Evolutionary conservation across 2,888 invertebrate genomes (phyloP), one percentile per base, ranked within the genome.

Genomic region (Autographa pulchrina): DNA sequence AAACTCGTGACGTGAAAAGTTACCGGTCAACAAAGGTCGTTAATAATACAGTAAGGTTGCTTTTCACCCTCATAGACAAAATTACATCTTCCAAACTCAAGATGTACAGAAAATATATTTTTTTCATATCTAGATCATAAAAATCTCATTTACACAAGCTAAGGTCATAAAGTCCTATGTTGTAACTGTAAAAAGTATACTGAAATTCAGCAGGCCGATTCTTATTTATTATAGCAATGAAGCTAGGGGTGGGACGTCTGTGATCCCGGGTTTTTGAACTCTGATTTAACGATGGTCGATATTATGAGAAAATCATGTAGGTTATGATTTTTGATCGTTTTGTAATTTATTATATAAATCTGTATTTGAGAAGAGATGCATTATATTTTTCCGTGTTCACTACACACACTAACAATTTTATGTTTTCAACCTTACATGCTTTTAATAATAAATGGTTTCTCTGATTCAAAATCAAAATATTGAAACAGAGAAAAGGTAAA

Each of bases 221-320:
- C 81, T 68, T 78, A 80, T 78, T 81, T 78, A 78, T 77, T 68
- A 48, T 43, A 66, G 77, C 81, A 77, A 72, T 77, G 81, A 77
- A 63, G 61, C 60, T 81, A 77, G 77, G 56, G 81, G 58, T 68
- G 77, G 67, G 68, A 72, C 58, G 25, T 76, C 60, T 41, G 56
- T 65, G 65, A 72, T 81, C 68, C 71, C 68, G 63, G 62, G 18
- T 32, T 48, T 48, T 48, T n/a, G 48, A 48, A 48, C n/a, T 68
- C 71, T 68, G 81, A 77, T 80, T 77, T 65, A 56, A 77, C 71
- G 58, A 62, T 62, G 8, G 64, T 70, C 60, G 61, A 75, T n/a
- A n/a, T n/a, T 48, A 48, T 7, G n/a, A n/a, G n/a, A 8, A 48
- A 16, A 48, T n/a, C n/a, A 48, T 48, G 8, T n/a, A 8, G 14